phyloP scores from a whole-genome alignment of 2,888 invertebrate genomes.

The Congeria kusceri region DNA sequence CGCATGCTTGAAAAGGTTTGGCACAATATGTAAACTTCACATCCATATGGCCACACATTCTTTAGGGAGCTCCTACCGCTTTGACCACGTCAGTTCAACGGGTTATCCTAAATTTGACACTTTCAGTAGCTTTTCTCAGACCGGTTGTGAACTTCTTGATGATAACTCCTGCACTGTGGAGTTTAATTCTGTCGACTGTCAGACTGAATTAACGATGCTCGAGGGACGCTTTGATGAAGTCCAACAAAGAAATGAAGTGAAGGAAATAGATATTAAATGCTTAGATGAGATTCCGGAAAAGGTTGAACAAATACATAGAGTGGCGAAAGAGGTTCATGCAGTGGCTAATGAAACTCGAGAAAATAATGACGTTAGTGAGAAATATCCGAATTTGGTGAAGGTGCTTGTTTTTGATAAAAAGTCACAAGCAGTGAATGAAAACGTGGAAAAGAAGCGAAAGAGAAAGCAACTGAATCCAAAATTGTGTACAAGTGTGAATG shows the following conservation, averaged over 20 bases:
- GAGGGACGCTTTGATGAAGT: neutral
- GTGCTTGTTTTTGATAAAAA: too few relatives aligned
- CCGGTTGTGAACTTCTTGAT: too few relatives aligned
- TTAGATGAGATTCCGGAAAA: neutral
- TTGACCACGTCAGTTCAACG: neutral
- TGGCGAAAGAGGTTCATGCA: neutral
- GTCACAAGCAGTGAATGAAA: too few relatives aligned
- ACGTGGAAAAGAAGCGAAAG: too few relatives aligned
- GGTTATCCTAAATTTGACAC: neutral
- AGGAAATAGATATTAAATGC: too few relatives aligned
- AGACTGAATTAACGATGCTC: neutral
- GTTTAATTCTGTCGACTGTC: neutral
- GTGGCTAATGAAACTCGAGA: neutral
- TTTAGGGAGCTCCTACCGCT: neutral
- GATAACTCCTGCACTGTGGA: too few relatives aligned
- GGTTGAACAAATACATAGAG: neutral
- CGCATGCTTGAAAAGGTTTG: too few relatives aligned
- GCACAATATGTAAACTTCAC: too few relatives aligned
- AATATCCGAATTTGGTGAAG: neutral
- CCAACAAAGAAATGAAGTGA: neutral
- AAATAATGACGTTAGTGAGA: neutral
- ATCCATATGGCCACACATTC: too few relatives aligned
- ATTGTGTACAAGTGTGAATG: too few relatives aligned
- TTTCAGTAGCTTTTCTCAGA: neutral
- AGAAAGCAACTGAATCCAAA: too few relatives aligned